Evolutionary conservation across 2,888 invertebrate genomes (phyloP).

Genomic region (Chaetoderma sp.): DNA sequence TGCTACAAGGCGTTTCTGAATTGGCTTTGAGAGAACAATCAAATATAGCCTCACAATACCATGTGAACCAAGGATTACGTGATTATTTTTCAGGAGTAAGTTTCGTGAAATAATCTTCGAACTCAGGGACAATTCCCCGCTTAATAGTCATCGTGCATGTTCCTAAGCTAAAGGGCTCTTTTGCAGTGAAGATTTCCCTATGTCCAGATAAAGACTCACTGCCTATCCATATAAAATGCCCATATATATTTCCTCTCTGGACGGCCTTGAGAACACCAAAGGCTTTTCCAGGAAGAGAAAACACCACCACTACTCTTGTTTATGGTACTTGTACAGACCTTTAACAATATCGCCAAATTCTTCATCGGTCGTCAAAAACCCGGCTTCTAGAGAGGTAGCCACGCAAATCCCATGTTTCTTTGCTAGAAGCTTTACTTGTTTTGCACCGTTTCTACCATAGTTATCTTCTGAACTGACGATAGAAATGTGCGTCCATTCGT

Average conservation of each 20-base stretch:
- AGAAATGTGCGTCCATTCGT: constrained; percentile 82
- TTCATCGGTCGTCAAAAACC: constrained; percentile 11
- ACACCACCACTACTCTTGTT: constrained; percentile 46
- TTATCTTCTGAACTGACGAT: too few species aligned
- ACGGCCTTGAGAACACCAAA: constrained; percentile 36
- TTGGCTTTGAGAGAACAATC: constrained; percentile 37
- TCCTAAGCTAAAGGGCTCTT: constrained; percentile 41
- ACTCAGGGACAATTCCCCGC: constrained; percentile 28
- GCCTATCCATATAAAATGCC: constrained; percentile 53
- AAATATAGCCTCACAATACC: constrained; percentile 52
- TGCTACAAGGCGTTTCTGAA: constrained; percentile 5
- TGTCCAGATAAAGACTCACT: too few species aligned
- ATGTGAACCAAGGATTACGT: constrained; percentile 53
- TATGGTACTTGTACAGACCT: too few species aligned
- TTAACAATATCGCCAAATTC: too few species aligned
- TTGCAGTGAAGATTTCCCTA: too few species aligned
- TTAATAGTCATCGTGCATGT: constrained; percentile 41
- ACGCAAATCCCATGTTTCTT: too few species aligned
- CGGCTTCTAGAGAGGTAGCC: too few species aligned
- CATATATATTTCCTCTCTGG: constrained; percentile 17
- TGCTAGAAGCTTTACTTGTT: too few species aligned
- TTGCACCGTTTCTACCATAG: too few species aligned
- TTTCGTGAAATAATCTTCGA: constrained; percentile 44
- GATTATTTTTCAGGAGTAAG: constrained; percentile 33
- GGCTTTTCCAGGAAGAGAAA: constrained; percentile 46